Evolutionary conservation across 2,888 invertebrate genomes (phyloP).

Genomic region (Plebejus melissa): DNA sequence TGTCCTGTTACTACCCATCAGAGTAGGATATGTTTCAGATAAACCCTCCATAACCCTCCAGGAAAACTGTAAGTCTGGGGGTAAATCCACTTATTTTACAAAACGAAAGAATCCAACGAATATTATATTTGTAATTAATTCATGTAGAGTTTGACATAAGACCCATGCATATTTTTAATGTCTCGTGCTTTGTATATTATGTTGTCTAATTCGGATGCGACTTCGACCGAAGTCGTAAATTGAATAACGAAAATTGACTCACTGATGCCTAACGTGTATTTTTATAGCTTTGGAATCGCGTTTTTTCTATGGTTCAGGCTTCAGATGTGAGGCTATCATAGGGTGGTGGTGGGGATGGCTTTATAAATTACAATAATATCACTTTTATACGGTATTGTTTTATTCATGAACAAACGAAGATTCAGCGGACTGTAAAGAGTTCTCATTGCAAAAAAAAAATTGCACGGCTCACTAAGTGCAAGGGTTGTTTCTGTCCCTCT

Average conservation of each 20-base stretch:
- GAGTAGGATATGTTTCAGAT: not conserved
- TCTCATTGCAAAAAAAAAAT: constrained; percentile 66
- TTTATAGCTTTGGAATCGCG: not conserved
- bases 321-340: not conserved
- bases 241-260: too few species aligned
- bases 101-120: too few species aligned
- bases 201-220: too few species aligned
- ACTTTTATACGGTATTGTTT: constrained; percentile 1
- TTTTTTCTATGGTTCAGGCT: not conserved
- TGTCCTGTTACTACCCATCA: not conserved
- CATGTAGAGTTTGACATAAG: too few species aligned
- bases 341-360: not conserved
- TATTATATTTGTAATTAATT: too few species aligned
- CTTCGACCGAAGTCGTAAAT: too few species aligned
- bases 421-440: constrained; percentile 56
- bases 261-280: not conserved
- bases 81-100: too few species aligned
- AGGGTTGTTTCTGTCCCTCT: constrained; percentile 56
- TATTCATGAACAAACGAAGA: constrained; percentile 26
- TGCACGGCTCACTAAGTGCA: constrained; percentile 58
- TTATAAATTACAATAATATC: not conserved
- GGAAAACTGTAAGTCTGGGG: too few species aligned
- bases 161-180: too few species aligned
- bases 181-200: too few species aligned
- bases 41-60: too few species aligned